A percentile compares a stretch with the other conserved stretches of the same genome.
These are phyloP conservation scores for Fragum sueziense DNA, from an alignment of 2,888 invertebrate genomes.

Conservation along the genomic window DNA sequence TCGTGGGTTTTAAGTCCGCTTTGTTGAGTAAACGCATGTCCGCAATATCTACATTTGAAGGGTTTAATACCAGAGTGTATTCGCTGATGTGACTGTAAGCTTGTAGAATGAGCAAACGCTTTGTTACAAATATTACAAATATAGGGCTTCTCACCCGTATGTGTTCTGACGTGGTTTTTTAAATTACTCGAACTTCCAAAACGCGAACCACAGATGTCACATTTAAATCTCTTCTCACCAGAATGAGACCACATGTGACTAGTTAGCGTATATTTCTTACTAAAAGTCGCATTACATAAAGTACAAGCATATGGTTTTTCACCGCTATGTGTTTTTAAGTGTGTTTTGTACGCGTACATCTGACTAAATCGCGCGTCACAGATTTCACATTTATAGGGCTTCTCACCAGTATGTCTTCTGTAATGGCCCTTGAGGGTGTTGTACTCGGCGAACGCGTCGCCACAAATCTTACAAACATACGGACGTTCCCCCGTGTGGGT, in stretches of 20 bases:
- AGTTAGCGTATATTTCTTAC: background rate
- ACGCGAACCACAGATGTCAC: background rate
- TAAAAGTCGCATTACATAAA: background rate
- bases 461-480: background rate
- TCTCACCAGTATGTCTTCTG: constrained; percentile 2
- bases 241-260: constrained; percentile 9
- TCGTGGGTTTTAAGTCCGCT: background rate
- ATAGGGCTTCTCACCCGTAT: constrained; percentile 2
- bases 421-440: background rate
- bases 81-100: background rate
- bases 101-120: constrained; percentile 3
- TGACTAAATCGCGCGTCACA: constrained; percentile 5
- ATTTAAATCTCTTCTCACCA: background rate
- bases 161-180: constrained; percentile 1
- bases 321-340: background rate
- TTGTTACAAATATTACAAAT: background rate
- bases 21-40: background rate
- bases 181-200: background rate
- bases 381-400: background rate
- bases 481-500: constrained; percentile 2
- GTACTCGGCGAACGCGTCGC: background rate
- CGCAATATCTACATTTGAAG: background rate
- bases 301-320: background rate
- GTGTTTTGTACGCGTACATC: background rate
- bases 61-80: background rate